Percentiles rank a stretch among this genome's conserved stretches.
These are phyloP conservation scores for Epistrophe eligans DNA, from an alignment of 2,888 invertebrate species.

Conservation along the genomic window DNA sequence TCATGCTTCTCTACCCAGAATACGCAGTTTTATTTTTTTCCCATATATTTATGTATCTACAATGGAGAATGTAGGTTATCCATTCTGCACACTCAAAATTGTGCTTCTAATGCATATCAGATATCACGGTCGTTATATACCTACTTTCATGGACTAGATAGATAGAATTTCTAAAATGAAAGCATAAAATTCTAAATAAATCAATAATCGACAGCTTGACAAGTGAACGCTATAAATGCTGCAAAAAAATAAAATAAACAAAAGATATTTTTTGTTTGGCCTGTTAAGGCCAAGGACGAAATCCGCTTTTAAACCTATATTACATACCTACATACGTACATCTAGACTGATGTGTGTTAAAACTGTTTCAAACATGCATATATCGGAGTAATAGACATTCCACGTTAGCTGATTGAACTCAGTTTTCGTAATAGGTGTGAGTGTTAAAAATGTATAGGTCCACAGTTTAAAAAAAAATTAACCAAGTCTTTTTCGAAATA, in stretches of 20 bases:
- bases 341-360: not conserved
- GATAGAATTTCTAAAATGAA: slow-evolving; percentile 31
- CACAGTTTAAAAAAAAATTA: too few species aligned
- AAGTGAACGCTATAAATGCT: slow-evolving; percentile 24
- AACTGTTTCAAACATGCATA: not conserved
- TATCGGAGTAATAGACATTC: not conserved
- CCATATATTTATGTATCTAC: not conserved
- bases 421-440: too few species aligned
- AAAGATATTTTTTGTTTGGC: slow-evolving; percentile 12
- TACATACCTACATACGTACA: not conserved
- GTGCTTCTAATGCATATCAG: slow-evolving; percentile 14
- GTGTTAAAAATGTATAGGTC: too few species aligned
- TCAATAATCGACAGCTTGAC: slow-evolving; percentile 37
- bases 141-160: slow-evolving; percentile 13
- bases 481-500: too few species aligned
- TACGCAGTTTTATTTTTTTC: slow-evolving; percentile 5
- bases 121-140: slow-evolving; percentile 8
- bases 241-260: slow-evolving; percentile 17
- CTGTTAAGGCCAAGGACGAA: slow-evolving; percentile 24
- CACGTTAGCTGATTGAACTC: not conserved
- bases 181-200: slow-evolving; percentile 31
- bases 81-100: slow-evolving; percentile 29
- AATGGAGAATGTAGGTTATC: slow-evolving; percentile 20
- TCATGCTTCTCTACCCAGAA: not conserved
- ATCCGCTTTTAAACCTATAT: not conserved